These are phyloP conservation scores for Tiaroga cobitis DNA, from an alignment of 2,797 vertebrate genomes.

Conservation along the genomic window DNA sequence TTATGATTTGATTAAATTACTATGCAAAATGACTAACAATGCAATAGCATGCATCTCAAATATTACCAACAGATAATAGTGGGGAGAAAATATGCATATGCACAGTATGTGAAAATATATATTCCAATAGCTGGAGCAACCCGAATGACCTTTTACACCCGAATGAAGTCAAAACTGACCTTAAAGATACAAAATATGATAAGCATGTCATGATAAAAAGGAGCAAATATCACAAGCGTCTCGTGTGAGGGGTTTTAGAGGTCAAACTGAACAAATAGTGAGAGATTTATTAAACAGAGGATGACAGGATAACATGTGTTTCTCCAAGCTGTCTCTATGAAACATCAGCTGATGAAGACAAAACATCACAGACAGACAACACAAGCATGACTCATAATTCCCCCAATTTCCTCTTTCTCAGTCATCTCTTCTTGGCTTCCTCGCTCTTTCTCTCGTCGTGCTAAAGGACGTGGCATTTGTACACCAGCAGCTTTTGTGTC, in stretches of 20 bases:
- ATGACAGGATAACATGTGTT: slow-evolving; percentile 21
- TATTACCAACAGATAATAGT: not conserved
- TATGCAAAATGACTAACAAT: not conserved
- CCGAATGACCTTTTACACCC: not conserved
- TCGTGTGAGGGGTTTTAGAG: not conserved
- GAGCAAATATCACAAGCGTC: not conserved
- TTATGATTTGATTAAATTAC: not conserved
- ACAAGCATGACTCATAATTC: slow-evolving; percentile 15
- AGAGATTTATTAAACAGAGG: not conserved
- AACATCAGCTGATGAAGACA: slow-evolving; percentile 52
- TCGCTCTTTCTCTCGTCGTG: slow-evolving; percentile 2
- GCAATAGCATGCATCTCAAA: not conserved
- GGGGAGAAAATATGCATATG: not conserved
- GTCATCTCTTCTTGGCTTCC: slow-evolving; percentile 12
- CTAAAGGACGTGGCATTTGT: slow-evolving; percentile 11
- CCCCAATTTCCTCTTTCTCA: slow-evolving; percentile 44
- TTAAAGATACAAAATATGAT: not conserved
- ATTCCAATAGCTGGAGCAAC: not conserved
- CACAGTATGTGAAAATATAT: not conserved
- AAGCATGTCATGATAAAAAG: not conserved
- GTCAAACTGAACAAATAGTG: not conserved
- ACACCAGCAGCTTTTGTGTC: slow-evolving; percentile 31
- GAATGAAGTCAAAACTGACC: not conserved
- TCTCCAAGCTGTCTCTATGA: slow-evolving; percentile 12
- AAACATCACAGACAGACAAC: slow-evolving; percentile 30